A percentile compares a stretch with the other conserved stretches of the same genome.
These are phyloP conservation scores for Drosophila bocqueti DNA, from an alignment of 1,140 invertebrate species.

Conservation along the genomic window DNA sequence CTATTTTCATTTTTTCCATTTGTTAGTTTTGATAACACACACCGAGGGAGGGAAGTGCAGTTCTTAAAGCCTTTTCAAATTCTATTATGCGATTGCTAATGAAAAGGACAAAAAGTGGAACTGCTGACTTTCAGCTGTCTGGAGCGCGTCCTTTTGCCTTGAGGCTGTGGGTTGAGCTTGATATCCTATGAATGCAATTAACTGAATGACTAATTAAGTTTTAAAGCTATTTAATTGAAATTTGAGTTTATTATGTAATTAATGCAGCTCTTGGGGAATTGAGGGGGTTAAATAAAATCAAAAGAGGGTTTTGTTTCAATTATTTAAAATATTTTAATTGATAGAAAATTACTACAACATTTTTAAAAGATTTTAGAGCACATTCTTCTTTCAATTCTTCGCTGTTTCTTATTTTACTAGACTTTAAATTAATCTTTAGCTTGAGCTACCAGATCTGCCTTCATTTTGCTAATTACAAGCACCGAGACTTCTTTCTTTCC, in stretches of 20 bases:
- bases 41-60: not conserved
- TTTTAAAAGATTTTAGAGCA: not conserved
- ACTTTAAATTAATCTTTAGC: constrained; percentile 5
- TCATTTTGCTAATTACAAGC: constrained; percentile 30
- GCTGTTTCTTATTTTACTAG: not conserved
- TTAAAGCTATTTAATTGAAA: constrained; percentile 11
- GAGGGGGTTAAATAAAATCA: too few relatives aligned
- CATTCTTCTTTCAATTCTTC: not conserved
- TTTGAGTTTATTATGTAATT: constrained; percentile 10
- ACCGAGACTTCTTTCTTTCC: constrained; percentile 31
- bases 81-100: constrained; percentile 62
- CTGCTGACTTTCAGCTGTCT: constrained; percentile 44
- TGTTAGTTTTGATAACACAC: constrained; percentile 54
- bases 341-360: not conserved
- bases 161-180: constrained; percentile 39
- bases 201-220: constrained; percentile 44
- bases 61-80: constrained; percentile 70
- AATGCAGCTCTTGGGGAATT: not conserved
- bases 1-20: constrained; percentile 30
- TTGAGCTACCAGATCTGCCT: not conserved
- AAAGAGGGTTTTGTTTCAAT: not conserved
- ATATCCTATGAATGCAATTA: constrained; percentile 50
- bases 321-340: not conserved
- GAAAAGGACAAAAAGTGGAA: constrained; percentile 50
- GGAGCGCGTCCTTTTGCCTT: constrained; percentile 13